These are phyloP conservation scores for Crax fasciolata DNA, from an alignment of 2,797 vertebrate species.

Conservation along the genomic window DNA sequence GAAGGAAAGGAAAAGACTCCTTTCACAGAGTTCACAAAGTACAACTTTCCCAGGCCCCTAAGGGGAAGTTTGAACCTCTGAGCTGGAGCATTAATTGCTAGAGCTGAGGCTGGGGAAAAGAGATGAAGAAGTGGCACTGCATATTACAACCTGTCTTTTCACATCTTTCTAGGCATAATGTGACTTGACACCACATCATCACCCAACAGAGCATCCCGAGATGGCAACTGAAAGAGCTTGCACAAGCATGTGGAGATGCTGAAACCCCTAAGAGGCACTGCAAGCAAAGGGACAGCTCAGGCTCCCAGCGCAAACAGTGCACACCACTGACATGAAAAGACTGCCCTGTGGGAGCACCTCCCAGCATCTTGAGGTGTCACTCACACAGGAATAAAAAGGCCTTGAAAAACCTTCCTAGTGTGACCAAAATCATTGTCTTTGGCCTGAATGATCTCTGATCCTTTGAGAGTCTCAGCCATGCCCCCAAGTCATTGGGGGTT, in stretches of 20 bases:
- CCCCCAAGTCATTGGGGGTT: neutral
- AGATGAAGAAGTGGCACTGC: neutral
- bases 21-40: neutral
- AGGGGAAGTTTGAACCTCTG: neutral
- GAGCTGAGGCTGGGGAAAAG: neutral
- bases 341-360: neutral
- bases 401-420: neutral
- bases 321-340: neutral
- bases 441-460: neutral
- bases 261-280: neutral
- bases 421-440: neutral
- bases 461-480: neutral
- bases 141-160: slow-evolving; percentile 59
- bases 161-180: slow-evolving; percentile 31
- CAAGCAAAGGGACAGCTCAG: neutral
- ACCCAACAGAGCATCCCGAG: neutral
- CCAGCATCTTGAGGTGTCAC: neutral
- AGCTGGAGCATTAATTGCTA: slow-evolving; percentile 17
- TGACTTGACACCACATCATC: slow-evolving; percentile 37
- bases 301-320: neutral
- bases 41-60: neutral
- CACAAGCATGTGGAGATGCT: neutral
- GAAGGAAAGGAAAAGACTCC: neutral
- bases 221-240: neutral
- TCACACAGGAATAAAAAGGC: neutral